phyloP scores from a whole-genome alignment of 2,888 invertebrate genomes.

The Torymus tubicola region DNA sequence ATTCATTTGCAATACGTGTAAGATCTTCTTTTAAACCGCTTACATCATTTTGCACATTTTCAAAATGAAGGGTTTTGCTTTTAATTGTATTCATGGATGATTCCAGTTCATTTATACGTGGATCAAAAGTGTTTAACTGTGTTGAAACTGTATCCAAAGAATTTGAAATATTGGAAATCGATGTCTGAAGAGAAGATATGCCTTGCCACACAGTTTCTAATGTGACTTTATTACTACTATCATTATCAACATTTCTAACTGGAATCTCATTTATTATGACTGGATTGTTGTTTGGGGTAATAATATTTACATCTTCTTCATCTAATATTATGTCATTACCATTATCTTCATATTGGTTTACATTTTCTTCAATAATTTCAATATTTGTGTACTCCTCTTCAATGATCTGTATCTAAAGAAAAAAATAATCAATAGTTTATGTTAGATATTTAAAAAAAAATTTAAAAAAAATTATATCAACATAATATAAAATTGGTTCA shows the following conservation, averaged over 20 bases:
- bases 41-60: constrained; percentile 52
- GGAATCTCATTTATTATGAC: no score
- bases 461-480: no score
- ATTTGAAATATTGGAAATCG: constrained; percentile 52
- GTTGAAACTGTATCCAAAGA: constrained; percentile 46
- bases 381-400: neutral
- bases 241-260: constrained; percentile 14
- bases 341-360: neutral
- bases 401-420: no score
- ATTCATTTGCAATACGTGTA: constrained; percentile 21
- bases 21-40: constrained; percentile 40
- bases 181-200: constrained; percentile 43
- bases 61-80: constrained; percentile 40
- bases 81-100: constrained; percentile 42
- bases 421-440: no score
- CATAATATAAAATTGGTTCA: no score
- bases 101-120: constrained; percentile 52
- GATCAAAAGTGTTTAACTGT: constrained; percentile 52
- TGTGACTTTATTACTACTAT: constrained; percentile 36
- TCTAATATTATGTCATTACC: constrained; percentile 10
- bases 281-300: neutral
- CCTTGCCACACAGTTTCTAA: constrained; percentile 55
- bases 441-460: no score
- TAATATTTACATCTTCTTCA: neutral
- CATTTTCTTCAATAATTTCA: constrained; percentile 4